Evolutionary conservation across 2,888 invertebrate genomes (phyloP), one percentile per base, ranked within the genome.

Genomic region (Plagodis dolabraria): DNA sequence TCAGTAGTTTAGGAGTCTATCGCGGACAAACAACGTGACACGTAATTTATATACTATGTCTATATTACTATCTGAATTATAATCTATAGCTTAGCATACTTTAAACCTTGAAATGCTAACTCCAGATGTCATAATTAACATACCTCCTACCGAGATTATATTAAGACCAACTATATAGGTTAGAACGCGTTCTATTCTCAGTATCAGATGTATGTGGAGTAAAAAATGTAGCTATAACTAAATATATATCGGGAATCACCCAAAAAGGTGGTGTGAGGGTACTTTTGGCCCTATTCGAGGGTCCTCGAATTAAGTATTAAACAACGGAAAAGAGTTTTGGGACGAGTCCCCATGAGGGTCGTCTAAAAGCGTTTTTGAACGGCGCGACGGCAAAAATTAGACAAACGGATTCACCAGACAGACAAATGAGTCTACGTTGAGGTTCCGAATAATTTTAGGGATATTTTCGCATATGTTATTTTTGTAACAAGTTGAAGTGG

Each of bases 281-380:
- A 55, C 44, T 58, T 51, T 43, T 9, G 44, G 69, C 62, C 69
- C 60, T 65, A 71, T 73, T 69, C 47, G 60, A 67, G 65, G 52
- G 64, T 64, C 62, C 54, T 67, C 64, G 64, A 75, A 79, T 77
- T 75, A 77, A 77, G 71, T 71, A 77, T 76, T 76, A 75, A 79
- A 73, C 67, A 69, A 67, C 64, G 60, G 49, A 56, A 68, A 69
- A 68, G 65, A 67, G 67, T 64, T 67, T 58, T 62, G 60, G 68
- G 68, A 62, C 60, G 63, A 68, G 57, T 64, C 67, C 68, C 71
- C 64, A 64, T 59, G 60, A 71, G 74, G 72, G 70, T 65, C 57
- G 57, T 72, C 70, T 68, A 68, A 74, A 74, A 72, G 65, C 65
- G 68, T 74, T 72, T 22, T 66, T 63, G 61, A 65, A 56, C 64